These are phyloP conservation scores for Diplolepis rosae DNA, from an alignment of 2,888 invertebrate species.

Conservation along the genomic window DNA sequence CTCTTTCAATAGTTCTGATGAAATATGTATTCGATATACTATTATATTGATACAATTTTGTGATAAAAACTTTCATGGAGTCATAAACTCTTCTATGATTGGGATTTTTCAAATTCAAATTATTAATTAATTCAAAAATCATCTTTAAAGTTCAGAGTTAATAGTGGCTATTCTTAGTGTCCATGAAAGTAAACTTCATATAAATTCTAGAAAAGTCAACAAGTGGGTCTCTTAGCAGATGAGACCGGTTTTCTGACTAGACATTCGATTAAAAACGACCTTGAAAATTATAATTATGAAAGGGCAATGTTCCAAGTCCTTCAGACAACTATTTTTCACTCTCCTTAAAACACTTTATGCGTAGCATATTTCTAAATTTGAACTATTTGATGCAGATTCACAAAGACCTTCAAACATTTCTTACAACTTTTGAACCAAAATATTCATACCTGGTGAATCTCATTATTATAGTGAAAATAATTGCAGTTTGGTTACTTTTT, in stretches of 20 bases:
- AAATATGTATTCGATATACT: constrained; percentile 3
- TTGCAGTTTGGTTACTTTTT: too few relatives aligned
- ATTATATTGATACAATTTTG: neutral
- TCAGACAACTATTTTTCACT: neutral
- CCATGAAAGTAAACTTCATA: neutral
- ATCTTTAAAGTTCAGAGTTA: too few relatives aligned
- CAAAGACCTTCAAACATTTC: too few relatives aligned
- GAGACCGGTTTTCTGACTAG: neutral
- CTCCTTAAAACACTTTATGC: neutral
- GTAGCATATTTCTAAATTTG: neutral
- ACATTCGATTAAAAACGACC: neutral
- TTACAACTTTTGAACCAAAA: too few relatives aligned
- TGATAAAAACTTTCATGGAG: neutral
- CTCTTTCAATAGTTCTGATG: neutral
- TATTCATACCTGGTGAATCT: too few relatives aligned
- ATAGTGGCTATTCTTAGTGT: too few relatives aligned
- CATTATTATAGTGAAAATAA: too few relatives aligned
- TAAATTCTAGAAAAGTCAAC: neutral
- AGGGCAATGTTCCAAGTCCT: neutral
- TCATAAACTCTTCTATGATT: neutral
- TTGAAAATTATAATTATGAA: neutral
- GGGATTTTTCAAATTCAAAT: too few relatives aligned
- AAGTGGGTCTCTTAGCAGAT: neutral
- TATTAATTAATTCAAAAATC: too few relatives aligned
- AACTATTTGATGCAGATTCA: too few relatives aligned